Conservation (phyloP, 2,888 invertebrate genomes). For the Pemphredon lugubris region DNA sequence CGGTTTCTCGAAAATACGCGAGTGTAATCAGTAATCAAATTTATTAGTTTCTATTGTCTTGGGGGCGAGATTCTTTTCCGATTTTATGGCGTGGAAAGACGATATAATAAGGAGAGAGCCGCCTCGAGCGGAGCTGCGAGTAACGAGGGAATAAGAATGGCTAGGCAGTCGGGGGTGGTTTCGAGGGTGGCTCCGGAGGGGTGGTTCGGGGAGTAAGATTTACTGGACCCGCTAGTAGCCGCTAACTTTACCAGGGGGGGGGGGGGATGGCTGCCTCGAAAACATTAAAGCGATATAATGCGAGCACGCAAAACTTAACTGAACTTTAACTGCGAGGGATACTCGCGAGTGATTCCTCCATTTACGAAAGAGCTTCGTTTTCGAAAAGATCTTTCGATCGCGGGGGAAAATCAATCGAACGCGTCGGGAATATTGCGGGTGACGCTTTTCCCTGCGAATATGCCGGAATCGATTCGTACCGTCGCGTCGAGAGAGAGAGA, state of each 20-base stretch:
- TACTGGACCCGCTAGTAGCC: slow-evolving; percentile 78
- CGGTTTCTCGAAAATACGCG: slow-evolving; percentile 63
- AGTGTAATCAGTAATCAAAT: slow-evolving; percentile 81
- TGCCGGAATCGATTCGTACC: slow-evolving; percentile 65
- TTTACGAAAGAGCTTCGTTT: too few species aligned
- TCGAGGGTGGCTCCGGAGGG: slow-evolving; percentile 47
- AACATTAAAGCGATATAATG: slow-evolving; percentile 76
- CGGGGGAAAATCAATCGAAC: too few species aligned
- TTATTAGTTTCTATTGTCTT: slow-evolving; percentile 81
- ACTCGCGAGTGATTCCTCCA: not conserved
- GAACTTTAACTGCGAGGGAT: not conserved
- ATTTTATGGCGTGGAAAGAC: slow-evolving; percentile 81
- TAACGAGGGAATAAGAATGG: slow-evolving; percentile 81
- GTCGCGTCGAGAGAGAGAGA: too few species aligned
- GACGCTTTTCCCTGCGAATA: slow-evolving; percentile 13
- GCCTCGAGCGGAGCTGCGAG: slow-evolving; percentile 77
- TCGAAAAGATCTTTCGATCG: too few species aligned
- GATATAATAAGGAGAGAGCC: slow-evolving; percentile 80
- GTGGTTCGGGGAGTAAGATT: slow-evolving; percentile 71
- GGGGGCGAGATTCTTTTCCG: slow-evolving; percentile 80
- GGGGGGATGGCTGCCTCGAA: slow-evolving; percentile 70
- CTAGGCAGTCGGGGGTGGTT: slow-evolving; percentile 66
- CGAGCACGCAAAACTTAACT: slow-evolving; percentile 28
- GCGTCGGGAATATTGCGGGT: too few species aligned
- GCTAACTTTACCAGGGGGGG: slow-evolving; percentile 74